A percentile compares a stretch with the other conserved stretches of the same genome.
These are phyloP conservation scores for Moxostoma hubbsi DNA, from an alignment of 2,797 vertebrate species.

Conservation along the genomic window DNA sequence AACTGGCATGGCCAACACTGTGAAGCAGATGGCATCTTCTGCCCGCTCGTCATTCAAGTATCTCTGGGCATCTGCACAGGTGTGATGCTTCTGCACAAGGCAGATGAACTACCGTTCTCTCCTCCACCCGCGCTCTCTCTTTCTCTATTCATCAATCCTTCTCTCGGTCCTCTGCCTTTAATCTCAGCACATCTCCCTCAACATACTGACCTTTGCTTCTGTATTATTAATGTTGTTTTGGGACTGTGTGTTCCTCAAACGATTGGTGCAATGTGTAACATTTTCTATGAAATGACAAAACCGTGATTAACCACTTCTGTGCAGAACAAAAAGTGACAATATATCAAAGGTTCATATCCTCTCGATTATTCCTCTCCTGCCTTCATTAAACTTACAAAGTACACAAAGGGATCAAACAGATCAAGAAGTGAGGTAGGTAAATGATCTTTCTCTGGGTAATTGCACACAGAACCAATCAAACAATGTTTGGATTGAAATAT, in stretches of 20 bases:
- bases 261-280: neutral
- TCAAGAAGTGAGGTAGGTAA: slow-evolving; percentile 21
- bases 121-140: neutral
- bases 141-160: no score
- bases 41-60: slow-evolving; percentile 5
- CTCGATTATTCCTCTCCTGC: neutral
- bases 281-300: neutral
- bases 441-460: slow-evolving; percentile 3
- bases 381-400: slow-evolving; percentile 5
- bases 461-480: neutral
- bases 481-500: no score
- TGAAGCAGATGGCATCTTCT: slow-evolving; percentile 44
- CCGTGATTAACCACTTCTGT: slow-evolving; percentile 42
- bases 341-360: slow-evolving; percentile 42
- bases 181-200: slow-evolving; percentile 27
- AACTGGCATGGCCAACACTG: neutral
- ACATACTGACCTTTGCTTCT: slow-evolving; percentile 28
- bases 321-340: slow-evolving; percentile 35
- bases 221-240: slow-evolving; percentile 3
- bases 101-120: slow-evolving; percentile 27
- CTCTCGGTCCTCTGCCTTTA: slow-evolving; percentile 16
- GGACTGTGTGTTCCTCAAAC: slow-evolving; percentile 18
- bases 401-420: slow-evolving; percentile 40
- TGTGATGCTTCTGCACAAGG: slow-evolving; percentile 40
- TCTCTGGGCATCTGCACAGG: slow-evolving; percentile 40